phyloP scores from a whole-genome alignment of 1,140 invertebrate genomes.

The Cotesia vestalis region DNA sequence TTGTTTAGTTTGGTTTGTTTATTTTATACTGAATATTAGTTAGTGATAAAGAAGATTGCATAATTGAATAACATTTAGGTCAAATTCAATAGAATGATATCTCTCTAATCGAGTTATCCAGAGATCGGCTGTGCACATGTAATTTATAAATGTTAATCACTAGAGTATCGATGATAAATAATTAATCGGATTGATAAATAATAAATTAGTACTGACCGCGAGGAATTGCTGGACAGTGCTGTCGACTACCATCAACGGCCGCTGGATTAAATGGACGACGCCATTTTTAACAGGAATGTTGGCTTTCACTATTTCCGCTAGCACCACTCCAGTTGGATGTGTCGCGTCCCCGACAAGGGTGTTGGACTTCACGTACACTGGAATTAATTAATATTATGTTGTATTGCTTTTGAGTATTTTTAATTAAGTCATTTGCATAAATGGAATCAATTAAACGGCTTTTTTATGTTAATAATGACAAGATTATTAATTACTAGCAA shows the following conservation, averaged over 20 bases:
- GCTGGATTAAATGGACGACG: slow-evolving; percentile 89
- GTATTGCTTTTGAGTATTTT: too few species aligned
- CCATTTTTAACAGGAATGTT: slow-evolving; percentile 94
- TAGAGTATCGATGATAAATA: background rate
- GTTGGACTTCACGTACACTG: slow-evolving; percentile 89
- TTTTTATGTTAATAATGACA: too few species aligned
- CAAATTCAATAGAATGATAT: too few species aligned
- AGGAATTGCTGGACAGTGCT: slow-evolving; percentile 84
- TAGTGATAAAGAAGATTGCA: background rate
- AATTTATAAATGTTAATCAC: too few species aligned
- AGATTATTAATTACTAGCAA: too few species aligned
- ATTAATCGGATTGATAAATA: too few species aligned
- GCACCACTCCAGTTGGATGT: slow-evolving; percentile 81
- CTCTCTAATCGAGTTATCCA: too few species aligned
- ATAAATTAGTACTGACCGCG: slow-evolving; percentile 71
- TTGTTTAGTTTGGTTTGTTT: too few species aligned
- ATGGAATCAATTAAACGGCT: too few species aligned
- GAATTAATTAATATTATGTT: slow-evolving; percentile 35
- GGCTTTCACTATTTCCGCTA: slow-evolving; percentile 86
- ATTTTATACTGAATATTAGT: background rate
- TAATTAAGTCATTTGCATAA: too few species aligned
- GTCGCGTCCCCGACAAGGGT: slow-evolving; percentile 79
- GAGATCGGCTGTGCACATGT: too few species aligned
- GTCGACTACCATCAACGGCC: slow-evolving; percentile 89
- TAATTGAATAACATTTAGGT: too few species aligned